Evolutionary conservation across 2,113 vertebrate genomes (phyloP), one percentile per base, ranked within the genome.

Genomic region (Pyxicephalus adspersus): DNA sequence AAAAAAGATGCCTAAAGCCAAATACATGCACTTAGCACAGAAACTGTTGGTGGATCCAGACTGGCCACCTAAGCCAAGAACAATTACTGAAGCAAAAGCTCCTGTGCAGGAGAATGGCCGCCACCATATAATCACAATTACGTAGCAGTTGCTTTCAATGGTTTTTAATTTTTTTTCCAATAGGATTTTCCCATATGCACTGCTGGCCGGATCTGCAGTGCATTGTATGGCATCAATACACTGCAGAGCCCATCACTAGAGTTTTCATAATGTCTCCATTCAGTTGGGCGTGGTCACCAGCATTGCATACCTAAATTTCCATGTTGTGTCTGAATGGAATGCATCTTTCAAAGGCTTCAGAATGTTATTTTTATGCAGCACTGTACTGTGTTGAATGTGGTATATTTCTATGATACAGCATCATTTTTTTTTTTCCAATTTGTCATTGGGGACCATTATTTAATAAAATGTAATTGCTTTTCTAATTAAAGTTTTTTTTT

Each of bases 21-120:
- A 96, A 84, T 99, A 98, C 87, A 96, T 95, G 95, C 94, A 97
- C 83, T 91, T 99, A 88, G 98, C 98, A 80, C 95, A 98, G 91
- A 96, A 98, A 89, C 92, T 99, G 83, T 89, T 93, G 65, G 91
- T 96, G 60, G 98, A 99, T 86, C 98, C 98, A 0, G 96, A 98
- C 83, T 99, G 98, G 98, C 98, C 98, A 23, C 98, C 98, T 34
- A 98, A 96, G 87, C 97, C 97, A 83, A 95, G 95, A 83, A 98
- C 96, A 55, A 98, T 95, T 52, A 99, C 96, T 4, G 98, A 99
- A 91, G 98, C 97, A 0, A 98, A 94, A 89, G 76, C 84, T 76
- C 85, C 88, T 52, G 83, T 85, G 25, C 92, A 91, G 57, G 93
- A 91, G 85, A 97, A 95, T 0, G 91, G 94, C 76, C 92, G 94